phyloP scores from a whole-genome alignment of 2,113 vertebrate species.

The Anarhynchus alexandrinus region DNA sequence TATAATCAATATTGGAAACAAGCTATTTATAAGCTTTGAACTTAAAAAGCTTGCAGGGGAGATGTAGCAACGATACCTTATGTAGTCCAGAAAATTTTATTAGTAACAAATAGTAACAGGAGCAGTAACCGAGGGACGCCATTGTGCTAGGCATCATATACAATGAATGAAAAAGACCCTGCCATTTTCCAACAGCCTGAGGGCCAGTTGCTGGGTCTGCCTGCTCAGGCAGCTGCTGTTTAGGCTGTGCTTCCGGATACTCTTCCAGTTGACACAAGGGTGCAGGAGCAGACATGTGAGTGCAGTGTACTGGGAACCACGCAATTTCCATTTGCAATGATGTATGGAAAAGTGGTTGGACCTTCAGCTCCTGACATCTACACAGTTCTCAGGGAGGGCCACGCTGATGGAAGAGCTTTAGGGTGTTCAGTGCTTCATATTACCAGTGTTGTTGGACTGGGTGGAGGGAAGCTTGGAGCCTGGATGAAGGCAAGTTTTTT shows the following conservation, averaged over 20 bases:
- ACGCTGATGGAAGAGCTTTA: rapidly evolving
- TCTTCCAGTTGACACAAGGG: not conserved
- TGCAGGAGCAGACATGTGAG: not conserved
- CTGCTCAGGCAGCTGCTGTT: not conserved
- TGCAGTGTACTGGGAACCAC: rapidly evolving
- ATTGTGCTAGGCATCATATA: no score
- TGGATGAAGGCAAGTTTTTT: not conserved
- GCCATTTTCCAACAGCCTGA: not conserved
- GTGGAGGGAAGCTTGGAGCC: not conserved
- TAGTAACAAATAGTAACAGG: not conserved
- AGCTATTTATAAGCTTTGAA: not conserved
- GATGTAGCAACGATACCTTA: not conserved
- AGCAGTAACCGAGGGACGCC: not conserved
- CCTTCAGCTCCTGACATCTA: not conserved
- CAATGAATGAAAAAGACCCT: rapidly evolving
- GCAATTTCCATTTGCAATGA: rapidly evolving
- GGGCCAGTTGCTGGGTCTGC: not conserved
- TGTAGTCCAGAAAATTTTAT: not conserved
- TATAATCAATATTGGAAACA: not conserved
- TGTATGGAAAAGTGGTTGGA: rapidly evolving
- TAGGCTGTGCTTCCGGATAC: not conserved
- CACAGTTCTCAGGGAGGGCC: not conserved
- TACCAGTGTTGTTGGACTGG: not conserved
- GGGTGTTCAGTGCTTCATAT: rapidly evolving
- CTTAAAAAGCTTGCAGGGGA: not conserved